A percentile compares a stretch with the other conserved stretches of the same genome.
Conservation (phyloP, 1,140 invertebrate species). For the Colletes gigas region DNA sequence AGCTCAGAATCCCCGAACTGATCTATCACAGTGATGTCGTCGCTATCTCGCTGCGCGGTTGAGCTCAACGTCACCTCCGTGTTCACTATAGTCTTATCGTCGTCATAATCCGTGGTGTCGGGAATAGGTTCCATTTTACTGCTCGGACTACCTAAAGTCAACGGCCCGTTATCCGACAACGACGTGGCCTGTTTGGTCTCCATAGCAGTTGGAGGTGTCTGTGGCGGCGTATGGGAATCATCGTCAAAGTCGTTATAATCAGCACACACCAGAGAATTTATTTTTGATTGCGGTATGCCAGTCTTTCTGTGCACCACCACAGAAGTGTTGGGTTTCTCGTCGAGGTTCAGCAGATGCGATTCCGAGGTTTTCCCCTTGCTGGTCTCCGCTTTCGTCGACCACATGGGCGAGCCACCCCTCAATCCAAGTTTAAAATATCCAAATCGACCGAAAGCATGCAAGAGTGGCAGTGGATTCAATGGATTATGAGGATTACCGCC, state of each 20-base stretch:
- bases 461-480: conserved; percentile 81
- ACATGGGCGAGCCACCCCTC: conserved; percentile 88
- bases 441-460: conserved; percentile 78
- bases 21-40: conserved; percentile 84
- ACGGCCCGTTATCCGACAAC: conserved; percentile 59
- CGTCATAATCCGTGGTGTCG: conserved; percentile 84
- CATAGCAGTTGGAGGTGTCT: conserved; percentile 80
- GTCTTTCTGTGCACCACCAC: conserved; percentile 80
- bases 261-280: conserved; percentile 83
- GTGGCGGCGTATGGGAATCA: conserved; percentile 83
- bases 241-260: conserved; percentile 86
- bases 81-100: conserved; percentile 83
- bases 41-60: conserved; percentile 82
- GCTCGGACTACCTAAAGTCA: conserved; percentile 70
- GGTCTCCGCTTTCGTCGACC: conserved; percentile 80
- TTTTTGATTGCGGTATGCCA: conserved; percentile 79
- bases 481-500: conserved; percentile 81
- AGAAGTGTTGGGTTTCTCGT: conserved; percentile 80
- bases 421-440: conserved; percentile 85
- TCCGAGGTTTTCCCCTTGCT: conserved; percentile 78
- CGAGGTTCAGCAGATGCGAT: conserved; percentile 65
- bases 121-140: conserved; percentile 76
- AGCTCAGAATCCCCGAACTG: conserved; percentile 82
- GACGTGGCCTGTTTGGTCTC: conserved; percentile 70
- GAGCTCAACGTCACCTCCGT: conserved; percentile 84